A percentile compares a stretch with the other conserved stretches of the same genome.
These are phyloP conservation scores for Rhegmatorhina hoffmannsi DNA, from an alignment of 2,113 vertebrate genomes.

Conservation along the genomic window DNA sequence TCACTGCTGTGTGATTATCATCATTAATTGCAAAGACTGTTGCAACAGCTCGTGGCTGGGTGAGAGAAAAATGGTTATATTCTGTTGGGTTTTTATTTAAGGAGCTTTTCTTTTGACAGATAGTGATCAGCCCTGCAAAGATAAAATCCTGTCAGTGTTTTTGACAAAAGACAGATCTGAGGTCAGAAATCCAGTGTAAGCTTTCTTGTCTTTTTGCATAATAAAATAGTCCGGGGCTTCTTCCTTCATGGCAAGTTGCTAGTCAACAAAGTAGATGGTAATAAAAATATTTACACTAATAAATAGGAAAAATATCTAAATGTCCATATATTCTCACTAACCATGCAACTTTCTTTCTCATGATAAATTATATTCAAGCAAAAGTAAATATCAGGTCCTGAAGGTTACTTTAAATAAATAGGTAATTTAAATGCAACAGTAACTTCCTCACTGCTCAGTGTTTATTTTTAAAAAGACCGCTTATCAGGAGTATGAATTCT, in stretches of 20 bases:
- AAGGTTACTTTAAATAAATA: slow-evolving; percentile 74
- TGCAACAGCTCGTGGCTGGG: background rate
- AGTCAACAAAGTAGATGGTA: slow-evolving; percentile 13
- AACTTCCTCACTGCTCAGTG: slow-evolving; percentile 35
- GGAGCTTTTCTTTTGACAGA: background rate
- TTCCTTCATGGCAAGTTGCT: background rate
- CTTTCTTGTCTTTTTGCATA: slow-evolving; percentile 40
- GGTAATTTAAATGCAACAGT: slow-evolving; percentile 73
- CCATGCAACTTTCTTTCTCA: slow-evolving; percentile 40
- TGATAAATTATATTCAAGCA: slow-evolving; percentile 59
- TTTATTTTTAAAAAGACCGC: slow-evolving; percentile 46
- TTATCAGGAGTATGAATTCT: slow-evolving; percentile 30
- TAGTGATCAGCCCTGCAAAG: background rate
- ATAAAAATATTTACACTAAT: slow-evolving; percentile 63
- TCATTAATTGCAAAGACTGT: background rate
- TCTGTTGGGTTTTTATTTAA: background rate
- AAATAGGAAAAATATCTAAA: slow-evolving; percentile 48
- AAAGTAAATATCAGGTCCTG: slow-evolving; percentile 59
- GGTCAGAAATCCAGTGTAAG: slow-evolving; percentile 22
- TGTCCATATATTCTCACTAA: slow-evolving; percentile 33
- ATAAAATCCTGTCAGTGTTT: slow-evolving; percentile 9
- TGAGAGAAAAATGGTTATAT: background rate
- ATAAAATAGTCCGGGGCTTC: background rate
- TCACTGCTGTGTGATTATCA: background rate
- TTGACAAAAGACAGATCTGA: slow-evolving; percentile 23